phyloP scores from a whole-genome alignment of 1,140 invertebrate genomes.

The Brachionus sp. region DNA sequence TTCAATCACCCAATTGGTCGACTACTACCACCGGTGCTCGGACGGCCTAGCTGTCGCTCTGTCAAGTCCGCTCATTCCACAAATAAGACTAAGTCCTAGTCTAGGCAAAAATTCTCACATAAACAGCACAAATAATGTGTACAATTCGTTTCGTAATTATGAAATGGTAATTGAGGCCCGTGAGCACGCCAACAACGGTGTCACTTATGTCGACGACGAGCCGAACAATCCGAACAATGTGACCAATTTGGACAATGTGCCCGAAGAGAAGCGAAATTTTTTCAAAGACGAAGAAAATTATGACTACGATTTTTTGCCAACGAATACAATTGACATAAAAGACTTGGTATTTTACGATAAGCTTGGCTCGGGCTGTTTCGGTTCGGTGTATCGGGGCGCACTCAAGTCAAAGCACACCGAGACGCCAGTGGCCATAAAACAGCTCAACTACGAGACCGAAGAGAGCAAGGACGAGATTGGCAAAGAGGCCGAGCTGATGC shows the following conservation, averaged over 20 bases:
- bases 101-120: not conserved
- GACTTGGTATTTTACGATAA: constrained; percentile 40
- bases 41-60: constrained; percentile 9
- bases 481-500: constrained; percentile 21
- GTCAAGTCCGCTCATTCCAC: constrained; percentile 14
- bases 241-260: constrained; percentile 16
- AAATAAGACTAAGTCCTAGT: constrained; percentile 19
- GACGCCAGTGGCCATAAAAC: constrained; percentile 62
- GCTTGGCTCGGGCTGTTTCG: constrained; percentile 61
- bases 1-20: constrained; percentile 35
- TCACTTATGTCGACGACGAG: constrained; percentile 21
- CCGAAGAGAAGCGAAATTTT: constrained; percentile 23
- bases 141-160: constrained; percentile 30
- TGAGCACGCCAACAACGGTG: not conserved
- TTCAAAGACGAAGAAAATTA: constrained; percentile 43
- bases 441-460: constrained; percentile 58
- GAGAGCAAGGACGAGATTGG: constrained; percentile 51
- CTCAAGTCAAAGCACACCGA: constrained; percentile 51
- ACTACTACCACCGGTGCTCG: constrained; percentile 42
- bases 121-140: constrained; percentile 15
- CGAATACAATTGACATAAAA: not conserved
- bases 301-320: constrained; percentile 30
- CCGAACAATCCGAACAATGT: constrained; percentile 20
- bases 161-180: not conserved
- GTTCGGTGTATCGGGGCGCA: constrained; percentile 58